Base-by-base conservation (phyloP, 2,113 vertebrate species). In the Passer domesticus region DNA sequence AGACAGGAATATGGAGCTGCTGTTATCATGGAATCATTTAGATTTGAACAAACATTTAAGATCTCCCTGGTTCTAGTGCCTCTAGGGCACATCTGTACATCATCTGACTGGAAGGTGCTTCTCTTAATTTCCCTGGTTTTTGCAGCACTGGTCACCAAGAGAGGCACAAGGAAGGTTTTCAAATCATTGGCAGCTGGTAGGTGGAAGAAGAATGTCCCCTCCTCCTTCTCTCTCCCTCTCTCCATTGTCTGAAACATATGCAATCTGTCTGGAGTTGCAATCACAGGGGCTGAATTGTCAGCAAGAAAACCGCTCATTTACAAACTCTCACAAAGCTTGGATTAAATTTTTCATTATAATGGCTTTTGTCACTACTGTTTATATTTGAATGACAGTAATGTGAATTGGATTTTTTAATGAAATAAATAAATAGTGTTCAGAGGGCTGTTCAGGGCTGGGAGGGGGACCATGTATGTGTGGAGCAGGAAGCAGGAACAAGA, bases 321-420 rank as follows among this genome's bases (percentile, higher is more conserved):
- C 33, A 80, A 77, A 58, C 8, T n/a, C 62, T 78, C 28, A 30
- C 39, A 83, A 66, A 67, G 21, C 68, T 82, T 86, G 41, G n/a
- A 58, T 92, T 75, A 77, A 93, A 83, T 95, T 83, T 91, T 95
- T 96, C 15, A 30, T 91, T 33, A 27, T 49, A 73, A 90, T 92
- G 84, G 41, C 68, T 60, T 93, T 83, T 60, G 56, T 96, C 43
- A 60, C 60, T 49, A 31, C 21, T 56, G 69, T 58, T 96, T 84
- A 25, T 83, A 70, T 94, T 78, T 60, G 19, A 53, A 23, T 85
- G 84, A 55, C 67, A 81, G 66, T 97, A 90, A 79, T 47, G 85
- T 59, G 43, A 55, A 28, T 64, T 87, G 60, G 49, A 74, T 13
- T 73, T 92, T 59, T 64, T 89, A 47, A 59, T 80, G 69, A 81